Conservation (phyloP, 1,140 invertebrate species). For the Pseudomyrmex sp. region DNA sequence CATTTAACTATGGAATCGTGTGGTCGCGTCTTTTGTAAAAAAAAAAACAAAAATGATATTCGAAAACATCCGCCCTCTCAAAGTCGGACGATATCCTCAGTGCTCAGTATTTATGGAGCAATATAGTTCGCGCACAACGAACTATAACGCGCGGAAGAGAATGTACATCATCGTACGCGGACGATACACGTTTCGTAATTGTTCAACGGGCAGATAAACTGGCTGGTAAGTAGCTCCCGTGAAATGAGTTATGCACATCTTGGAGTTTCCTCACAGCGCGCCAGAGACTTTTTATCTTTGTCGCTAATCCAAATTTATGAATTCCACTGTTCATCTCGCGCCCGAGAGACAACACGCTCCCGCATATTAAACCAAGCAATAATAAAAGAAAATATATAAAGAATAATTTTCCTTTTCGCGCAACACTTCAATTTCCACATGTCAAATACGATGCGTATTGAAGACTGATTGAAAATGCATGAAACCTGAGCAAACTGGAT, state of each 20-base stretch:
- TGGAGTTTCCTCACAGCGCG: constrained; percentile 42
- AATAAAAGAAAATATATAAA: background rate
- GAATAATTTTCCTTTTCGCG: constrained; percentile 11
- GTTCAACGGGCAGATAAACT: constrained; percentile 59
- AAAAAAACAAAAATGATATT: constrained; percentile 32
- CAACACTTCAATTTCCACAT: constrained; percentile 9
- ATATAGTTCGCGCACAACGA: constrained; percentile 55
- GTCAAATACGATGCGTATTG: constrained; percentile 23
- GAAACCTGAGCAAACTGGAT: constrained; percentile 54
- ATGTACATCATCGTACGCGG: constrained; percentile 58
- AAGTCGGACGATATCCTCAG: constrained; percentile 49
- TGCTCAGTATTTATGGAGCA: constrained; percentile 62
- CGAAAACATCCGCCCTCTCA: constrained; percentile 31
- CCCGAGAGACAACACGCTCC: constrained; percentile 1
- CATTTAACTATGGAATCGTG: constrained; percentile 1
- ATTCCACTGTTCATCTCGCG: constrained; percentile 8
- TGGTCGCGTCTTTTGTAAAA: constrained; percentile 45
- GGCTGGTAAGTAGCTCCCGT: constrained; percentile 52
- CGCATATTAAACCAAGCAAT: background rate
- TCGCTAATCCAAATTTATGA: constrained; percentile 46
- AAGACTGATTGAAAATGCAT: constrained; percentile 49
- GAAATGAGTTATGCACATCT: constrained; percentile 56
- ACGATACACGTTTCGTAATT: constrained; percentile 57
- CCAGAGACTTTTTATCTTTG: constrained; percentile 36
- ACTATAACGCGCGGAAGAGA: constrained; percentile 53